phyloP scores from a whole-genome alignment of 2,888 invertebrate genomes.

The Drosophila dives region DNA sequence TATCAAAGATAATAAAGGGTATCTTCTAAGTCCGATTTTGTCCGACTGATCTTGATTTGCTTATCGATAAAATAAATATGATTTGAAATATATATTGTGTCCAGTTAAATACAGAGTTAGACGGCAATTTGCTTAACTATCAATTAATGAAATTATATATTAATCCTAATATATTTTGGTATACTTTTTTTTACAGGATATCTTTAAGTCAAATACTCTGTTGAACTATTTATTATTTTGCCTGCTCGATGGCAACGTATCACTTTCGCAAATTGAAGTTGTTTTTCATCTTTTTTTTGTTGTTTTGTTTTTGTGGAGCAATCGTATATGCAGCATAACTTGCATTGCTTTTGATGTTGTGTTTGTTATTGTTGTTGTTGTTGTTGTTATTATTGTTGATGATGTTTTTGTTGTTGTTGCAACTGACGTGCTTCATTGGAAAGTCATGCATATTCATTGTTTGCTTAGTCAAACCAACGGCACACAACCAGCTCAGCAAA shows the following conservation, averaged over 20 bases:
- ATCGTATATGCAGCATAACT: constrained; percentile 40
- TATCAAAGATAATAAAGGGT: not conserved
- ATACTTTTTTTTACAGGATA: not conserved
- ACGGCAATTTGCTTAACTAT: not conserved
- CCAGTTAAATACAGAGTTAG: not conserved
- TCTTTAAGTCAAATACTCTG: not conserved
- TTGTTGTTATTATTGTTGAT: constrained; percentile 17
- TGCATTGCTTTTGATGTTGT: constrained; percentile 20
- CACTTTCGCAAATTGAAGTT: constrained; percentile 81
- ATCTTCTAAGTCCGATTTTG: not conserved
- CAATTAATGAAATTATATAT: not conserved
- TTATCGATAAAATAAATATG: not conserved
- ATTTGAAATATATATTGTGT: not conserved
- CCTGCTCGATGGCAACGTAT: constrained; percentile 60
- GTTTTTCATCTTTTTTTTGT: constrained; percentile 11
- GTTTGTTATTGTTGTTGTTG: constrained; percentile 2
- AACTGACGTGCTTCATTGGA: constrained; percentile 59
- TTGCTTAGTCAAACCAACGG: constrained; percentile 65
- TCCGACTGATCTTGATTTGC: not conserved
- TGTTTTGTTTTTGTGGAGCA: constrained; percentile 17
- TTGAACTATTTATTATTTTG: constrained; percentile 8
- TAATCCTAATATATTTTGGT: not conserved
- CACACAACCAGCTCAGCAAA: constrained; percentile 39
- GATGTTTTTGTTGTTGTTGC: constrained; percentile 30
- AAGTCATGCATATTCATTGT: constrained; percentile 82